Percentiles rank a stretch among this genome's conserved stretches.
phyloP scores from a whole-genome alignment of 2,797 vertebrate genomes.

The Mus spretus region DNA sequence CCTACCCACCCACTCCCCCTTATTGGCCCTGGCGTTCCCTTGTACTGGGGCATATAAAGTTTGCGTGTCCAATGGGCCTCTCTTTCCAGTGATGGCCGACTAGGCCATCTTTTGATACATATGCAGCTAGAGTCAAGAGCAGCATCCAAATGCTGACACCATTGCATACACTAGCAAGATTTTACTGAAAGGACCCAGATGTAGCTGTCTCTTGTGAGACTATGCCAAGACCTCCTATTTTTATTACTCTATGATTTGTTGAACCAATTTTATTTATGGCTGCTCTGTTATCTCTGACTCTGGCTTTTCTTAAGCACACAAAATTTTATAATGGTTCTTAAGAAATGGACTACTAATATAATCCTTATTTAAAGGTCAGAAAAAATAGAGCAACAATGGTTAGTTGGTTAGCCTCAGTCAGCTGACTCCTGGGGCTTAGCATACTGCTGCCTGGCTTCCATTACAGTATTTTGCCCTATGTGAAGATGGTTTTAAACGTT shows the following conservation, averaged over 20 bases:
- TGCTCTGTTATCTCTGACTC: not conserved
- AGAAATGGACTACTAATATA: not conserved
- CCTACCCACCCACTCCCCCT: no score
- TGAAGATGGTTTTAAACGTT: not conserved
- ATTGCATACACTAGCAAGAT: no score
- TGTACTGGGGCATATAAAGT: no score
- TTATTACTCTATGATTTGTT: not conserved
- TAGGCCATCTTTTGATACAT: no score
- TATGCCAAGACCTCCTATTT: not conserved
- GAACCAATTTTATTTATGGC: not conserved
- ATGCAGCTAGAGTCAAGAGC: no score
- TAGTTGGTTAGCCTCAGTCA: not conserved
- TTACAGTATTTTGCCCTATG: not conserved
- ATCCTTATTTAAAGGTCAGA: not conserved
- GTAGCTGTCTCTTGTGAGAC: no score
- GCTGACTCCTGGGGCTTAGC: not conserved
- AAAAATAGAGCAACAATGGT: not conserved
- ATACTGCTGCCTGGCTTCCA: not conserved
- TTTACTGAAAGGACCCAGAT: no score
- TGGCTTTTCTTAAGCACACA: not conserved
- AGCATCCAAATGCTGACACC: no score
- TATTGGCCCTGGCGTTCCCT: no score
- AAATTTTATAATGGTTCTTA: constrained; percentile 31
- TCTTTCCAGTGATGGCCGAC: no score
- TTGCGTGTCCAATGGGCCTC: no score